A percentile compares a stretch with the other conserved stretches of the same genome.
phyloP scores from a whole-genome alignment of 1,140 invertebrate species.

The Drosophila melanogaster region DNA sequence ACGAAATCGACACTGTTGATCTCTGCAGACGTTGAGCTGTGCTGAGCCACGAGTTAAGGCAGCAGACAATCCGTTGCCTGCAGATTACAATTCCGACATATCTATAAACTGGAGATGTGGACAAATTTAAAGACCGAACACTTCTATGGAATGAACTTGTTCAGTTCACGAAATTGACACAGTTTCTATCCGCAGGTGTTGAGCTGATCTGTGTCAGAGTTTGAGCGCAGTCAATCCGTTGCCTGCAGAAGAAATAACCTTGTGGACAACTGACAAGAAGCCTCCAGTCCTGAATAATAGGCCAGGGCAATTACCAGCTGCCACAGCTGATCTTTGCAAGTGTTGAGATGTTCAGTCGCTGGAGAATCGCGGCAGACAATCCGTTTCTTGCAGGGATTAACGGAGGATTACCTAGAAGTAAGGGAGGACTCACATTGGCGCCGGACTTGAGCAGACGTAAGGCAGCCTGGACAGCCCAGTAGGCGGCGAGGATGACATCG shows the following conservation, averaged over 20 bases:
- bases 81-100: conserved; percentile 3
- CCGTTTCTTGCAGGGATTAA: conserved; percentile 54
- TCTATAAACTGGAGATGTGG: conserved; percentile 19
- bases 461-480: conserved; percentile 97
- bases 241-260: conserved; percentile 29
- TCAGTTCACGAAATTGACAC: conserved; percentile 74
- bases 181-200: conserved; percentile 54
- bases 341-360: conserved; percentile 58
- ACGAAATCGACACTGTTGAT: conserved; percentile 66
- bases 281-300: conserved; percentile 9
- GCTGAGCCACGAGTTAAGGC: conserved; percentile 40
- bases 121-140: conserved; percentile 77
- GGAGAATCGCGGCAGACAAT: conserved; percentile 47
- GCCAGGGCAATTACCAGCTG: conserved; percentile 21
- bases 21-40: conserved; percentile 55
- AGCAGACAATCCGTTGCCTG: conserved; percentile 62
- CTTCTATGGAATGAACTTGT: conserved; percentile 56
- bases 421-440: conserved; percentile 89
- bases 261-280: conserved; percentile 9
- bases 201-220: conserved; percentile 50
- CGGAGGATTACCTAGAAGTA: background rate
- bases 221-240: conserved; percentile 62
- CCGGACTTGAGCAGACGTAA: conserved; percentile 96
- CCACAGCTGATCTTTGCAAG: conserved; percentile 49
- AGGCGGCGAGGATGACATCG: conserved; percentile 97